Conservation (phyloP, 1,140 invertebrate species). For the Fragariocoptes setiger region DNA sequence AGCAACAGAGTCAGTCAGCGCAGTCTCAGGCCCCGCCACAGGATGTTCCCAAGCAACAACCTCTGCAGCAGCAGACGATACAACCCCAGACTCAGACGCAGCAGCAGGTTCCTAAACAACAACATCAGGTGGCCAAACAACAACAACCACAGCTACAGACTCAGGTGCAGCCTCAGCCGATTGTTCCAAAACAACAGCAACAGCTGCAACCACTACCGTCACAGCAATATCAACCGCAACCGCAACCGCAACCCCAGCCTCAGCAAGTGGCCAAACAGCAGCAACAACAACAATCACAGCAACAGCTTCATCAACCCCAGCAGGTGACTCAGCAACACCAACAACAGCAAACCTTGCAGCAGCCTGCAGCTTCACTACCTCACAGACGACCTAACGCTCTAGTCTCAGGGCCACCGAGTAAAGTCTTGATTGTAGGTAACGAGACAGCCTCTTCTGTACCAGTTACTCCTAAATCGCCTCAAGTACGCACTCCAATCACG, state of each 20-base stretch:
- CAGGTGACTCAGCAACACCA: background rate
- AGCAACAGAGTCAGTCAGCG: background rate
- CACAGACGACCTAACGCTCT: too few species aligned
- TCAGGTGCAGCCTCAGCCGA: constrained; percentile 1
- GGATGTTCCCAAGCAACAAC: background rate
- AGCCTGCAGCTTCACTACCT: too few species aligned
- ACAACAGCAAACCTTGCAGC: too few species aligned
- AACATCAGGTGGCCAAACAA: constrained; percentile 14
- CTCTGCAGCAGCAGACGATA: too few species aligned
- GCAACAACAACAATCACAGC: constrained; percentile 1
- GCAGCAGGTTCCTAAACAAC: constrained; percentile 10
- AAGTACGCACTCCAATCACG: constrained; percentile 9
- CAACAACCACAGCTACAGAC: constrained; percentile 15
- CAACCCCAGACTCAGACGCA: background rate
- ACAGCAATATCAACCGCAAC: background rate
- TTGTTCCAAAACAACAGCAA: background rate
- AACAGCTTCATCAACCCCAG: background rate
- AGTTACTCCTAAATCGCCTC: too few species aligned
- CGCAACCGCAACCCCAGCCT: background rate
- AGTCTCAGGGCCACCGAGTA: too few species aligned
- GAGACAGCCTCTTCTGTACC: too few species aligned
- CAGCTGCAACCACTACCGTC: constrained; percentile 1
- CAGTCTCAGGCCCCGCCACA: background rate
- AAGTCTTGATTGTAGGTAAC: too few species aligned
- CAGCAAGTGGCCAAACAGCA: background rate